Percentiles rank a stretch among this genome's conserved stretches.
phyloP scores from a whole-genome alignment of 2,797 vertebrate genomes.

The Paedocypris micromegethes region DNA sequence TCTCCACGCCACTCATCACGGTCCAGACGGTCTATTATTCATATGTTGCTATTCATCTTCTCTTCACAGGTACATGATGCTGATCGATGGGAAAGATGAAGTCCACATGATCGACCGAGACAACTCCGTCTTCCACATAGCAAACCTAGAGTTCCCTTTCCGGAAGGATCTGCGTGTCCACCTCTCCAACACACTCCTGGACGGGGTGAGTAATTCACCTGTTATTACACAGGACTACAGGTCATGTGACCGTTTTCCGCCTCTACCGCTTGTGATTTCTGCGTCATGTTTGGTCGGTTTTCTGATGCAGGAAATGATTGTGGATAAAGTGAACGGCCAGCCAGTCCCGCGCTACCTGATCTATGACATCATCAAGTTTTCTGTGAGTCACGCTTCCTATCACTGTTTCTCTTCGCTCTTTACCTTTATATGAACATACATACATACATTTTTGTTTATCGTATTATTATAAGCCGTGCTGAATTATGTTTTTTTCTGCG shows the following conservation, averaged over 20 bases:
- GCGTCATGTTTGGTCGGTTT: neutral
- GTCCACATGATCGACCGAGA: slow-evolving; percentile 97
- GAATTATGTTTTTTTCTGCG: too few species aligned
- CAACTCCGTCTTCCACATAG: slow-evolving; percentile 88
- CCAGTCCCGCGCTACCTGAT: slow-evolving; percentile 95
- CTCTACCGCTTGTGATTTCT: neutral
- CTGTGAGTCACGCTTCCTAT: slow-evolving; percentile 75
- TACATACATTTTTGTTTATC: too few species aligned
- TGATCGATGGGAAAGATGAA: slow-evolving; percentile 92
- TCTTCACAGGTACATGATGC: slow-evolving; percentile 91
- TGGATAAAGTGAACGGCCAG: slow-evolving; percentile 96
- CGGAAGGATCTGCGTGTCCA: slow-evolving; percentile 88
- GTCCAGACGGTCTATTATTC: too few species aligned
- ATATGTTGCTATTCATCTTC: too few species aligned
- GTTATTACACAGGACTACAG: too few species aligned
- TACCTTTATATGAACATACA: too few species aligned
- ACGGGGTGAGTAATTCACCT: slow-evolving; percentile 79
- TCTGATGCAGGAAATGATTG: slow-evolving; percentile 90
- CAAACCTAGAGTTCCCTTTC: slow-evolving; percentile 92
- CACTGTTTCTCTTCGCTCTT: too few species aligned
- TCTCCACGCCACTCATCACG: too few species aligned
- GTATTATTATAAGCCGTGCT: too few species aligned
- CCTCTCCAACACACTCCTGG: slow-evolving; percentile 86
- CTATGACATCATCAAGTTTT: slow-evolving; percentile 99
- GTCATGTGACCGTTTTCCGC: too few species aligned